phyloP scores from a whole-genome alignment of 2,113 vertebrate genomes.

The Dipodomys spectabilis region DNA sequence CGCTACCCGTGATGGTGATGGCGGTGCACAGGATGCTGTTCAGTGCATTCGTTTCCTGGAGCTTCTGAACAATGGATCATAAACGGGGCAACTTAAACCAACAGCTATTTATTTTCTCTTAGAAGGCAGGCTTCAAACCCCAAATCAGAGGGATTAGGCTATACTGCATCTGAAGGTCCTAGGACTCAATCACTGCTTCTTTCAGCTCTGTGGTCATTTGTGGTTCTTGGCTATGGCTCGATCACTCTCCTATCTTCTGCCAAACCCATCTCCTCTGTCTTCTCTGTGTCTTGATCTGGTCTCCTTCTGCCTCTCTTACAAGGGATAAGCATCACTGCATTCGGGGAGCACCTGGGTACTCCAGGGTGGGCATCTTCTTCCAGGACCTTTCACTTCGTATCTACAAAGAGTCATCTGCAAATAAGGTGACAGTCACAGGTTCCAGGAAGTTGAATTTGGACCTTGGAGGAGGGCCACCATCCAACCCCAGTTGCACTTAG shows the following conservation, averaged over 20 bases:
- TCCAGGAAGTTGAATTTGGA: neutral
- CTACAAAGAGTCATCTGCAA: too few species aligned
- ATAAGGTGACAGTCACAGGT: neutral
- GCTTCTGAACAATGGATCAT: neutral
- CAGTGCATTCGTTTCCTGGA: neutral
- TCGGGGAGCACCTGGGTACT: neutral
- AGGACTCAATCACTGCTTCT: neutral
- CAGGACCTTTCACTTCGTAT: too few species aligned
- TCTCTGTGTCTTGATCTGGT: neutral
- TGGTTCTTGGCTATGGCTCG: neutral
- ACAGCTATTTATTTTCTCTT: neutral
- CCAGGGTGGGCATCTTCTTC: neutral
- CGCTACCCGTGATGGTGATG: fast-evolving
- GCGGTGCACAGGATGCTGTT: too few species aligned
- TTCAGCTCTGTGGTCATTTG: neutral
- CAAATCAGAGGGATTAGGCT: neutral
- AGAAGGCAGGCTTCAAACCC: neutral
- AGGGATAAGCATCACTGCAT: neutral
- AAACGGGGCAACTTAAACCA: neutral
- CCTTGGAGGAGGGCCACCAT: neutral
- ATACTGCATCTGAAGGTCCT: neutral
- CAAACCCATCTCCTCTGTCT: neutral
- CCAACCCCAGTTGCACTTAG: neutral
- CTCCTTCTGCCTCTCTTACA: neutral
- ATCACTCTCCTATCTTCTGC: neutral